These are phyloP conservation scores for Corythoichthys intestinalis DNA, from an alignment of 2,113 vertebrate genomes.

Conservation along the genomic window DNA sequence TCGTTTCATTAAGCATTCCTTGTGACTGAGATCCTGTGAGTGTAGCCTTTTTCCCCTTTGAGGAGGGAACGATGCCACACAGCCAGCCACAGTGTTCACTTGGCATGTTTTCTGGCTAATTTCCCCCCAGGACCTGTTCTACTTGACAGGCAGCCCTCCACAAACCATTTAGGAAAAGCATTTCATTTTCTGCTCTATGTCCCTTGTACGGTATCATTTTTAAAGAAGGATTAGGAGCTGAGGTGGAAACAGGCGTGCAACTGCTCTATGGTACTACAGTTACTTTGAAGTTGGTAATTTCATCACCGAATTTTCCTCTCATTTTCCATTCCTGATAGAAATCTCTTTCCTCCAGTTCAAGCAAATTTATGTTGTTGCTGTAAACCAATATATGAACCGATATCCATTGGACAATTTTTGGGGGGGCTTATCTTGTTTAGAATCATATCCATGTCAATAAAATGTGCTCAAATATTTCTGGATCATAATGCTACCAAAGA, in stretches of 20 bases:
- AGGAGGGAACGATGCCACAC: slow-evolving; percentile 48
- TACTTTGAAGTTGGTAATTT: slow-evolving; percentile 37
- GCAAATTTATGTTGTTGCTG: slow-evolving; percentile 14
- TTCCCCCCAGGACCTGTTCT: slow-evolving; percentile 50
- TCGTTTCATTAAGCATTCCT: slow-evolving; percentile 31
- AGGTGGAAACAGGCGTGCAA: slow-evolving; percentile 29
- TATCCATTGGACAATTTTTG: slow-evolving; percentile 4
- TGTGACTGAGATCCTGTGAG: slow-evolving; percentile 28
- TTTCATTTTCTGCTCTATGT: slow-evolving; percentile 53
- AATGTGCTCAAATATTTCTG: slow-evolving; percentile 5
- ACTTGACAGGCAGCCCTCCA: slow-evolving; percentile 53
- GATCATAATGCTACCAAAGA: slow-evolving; percentile 10
- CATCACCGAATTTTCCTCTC: background rate
- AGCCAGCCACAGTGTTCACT: slow-evolving; percentile 34
- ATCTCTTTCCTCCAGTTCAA: background rate
- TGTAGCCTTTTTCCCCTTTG: slow-evolving; percentile 19
- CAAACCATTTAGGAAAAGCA: slow-evolving; percentile 57
- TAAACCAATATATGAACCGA: slow-evolving; percentile 16
- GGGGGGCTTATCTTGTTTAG: background rate
- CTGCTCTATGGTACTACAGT: slow-evolving; percentile 24
- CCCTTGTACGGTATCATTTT: slow-evolving; percentile 45
- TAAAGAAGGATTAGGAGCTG: slow-evolving; percentile 55
- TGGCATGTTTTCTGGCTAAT: slow-evolving; percentile 59
- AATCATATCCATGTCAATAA: background rate
- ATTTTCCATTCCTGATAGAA: slow-evolving; percentile 19